These are phyloP conservation scores for Octonoba sinensis DNA, from an alignment of 2,888 invertebrate genomes.

Conservation along the genomic window DNA sequence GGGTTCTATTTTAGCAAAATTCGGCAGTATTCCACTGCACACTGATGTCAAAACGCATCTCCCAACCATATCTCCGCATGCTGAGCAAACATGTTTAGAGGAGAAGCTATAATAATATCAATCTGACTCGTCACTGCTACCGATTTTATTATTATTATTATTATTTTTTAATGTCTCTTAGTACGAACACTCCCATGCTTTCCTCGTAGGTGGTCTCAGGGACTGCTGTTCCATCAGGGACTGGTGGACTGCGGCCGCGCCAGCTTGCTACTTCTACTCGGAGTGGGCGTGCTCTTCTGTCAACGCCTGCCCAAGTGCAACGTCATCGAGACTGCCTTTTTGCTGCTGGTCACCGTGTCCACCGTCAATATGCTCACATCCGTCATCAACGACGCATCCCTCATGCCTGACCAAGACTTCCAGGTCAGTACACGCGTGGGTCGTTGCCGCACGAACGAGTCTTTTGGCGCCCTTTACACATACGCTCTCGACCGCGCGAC, in stretches of 20 bases:
- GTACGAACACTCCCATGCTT: too few relatives aligned
- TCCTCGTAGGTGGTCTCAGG: constrained; percentile 82
- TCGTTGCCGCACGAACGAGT: constrained; percentile 22
- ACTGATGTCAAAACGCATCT: too few relatives aligned
- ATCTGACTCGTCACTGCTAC: too few relatives aligned
- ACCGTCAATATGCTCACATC: constrained; percentile 90
- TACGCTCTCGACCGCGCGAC: too few relatives aligned
- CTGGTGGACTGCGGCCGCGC: constrained; percentile 86
- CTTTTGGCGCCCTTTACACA: too few relatives aligned
- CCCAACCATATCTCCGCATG: too few relatives aligned
- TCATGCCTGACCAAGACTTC: constrained; percentile 77
- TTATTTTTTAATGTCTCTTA: too few relatives aligned
- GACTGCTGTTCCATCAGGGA: constrained; percentile 86
- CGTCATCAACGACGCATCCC: constrained; percentile 86
- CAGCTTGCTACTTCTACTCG: constrained; percentile 83
- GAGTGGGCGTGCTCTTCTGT: constrained; percentile 84
- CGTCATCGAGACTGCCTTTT: constrained; percentile 87
- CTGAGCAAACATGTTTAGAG: too few relatives aligned
- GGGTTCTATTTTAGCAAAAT: too few relatives aligned
- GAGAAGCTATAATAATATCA: too few relatives aligned
- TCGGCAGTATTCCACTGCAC: too few relatives aligned
- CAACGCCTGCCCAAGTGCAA: constrained; percentile 89
- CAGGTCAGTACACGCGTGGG: constrained; percentile 9
- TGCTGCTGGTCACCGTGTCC: constrained; percentile 88
- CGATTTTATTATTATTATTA: too few relatives aligned